Evolutionary conservation across 2,888 invertebrate species (phyloP).

Genomic region (Eugnorisma glareosa): DNA sequence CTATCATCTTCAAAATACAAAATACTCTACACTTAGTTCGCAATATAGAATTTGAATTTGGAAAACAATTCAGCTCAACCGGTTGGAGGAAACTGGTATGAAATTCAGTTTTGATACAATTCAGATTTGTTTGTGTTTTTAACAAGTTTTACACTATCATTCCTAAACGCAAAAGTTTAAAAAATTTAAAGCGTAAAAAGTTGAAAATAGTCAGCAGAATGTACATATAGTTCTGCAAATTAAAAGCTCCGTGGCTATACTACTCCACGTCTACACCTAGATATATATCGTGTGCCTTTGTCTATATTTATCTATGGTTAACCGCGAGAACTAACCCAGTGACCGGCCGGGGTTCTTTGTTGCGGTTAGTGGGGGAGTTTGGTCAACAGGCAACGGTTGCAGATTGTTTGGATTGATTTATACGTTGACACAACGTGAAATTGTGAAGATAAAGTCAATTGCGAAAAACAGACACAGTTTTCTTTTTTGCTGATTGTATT

Average conservation of each 20-base stretch:
- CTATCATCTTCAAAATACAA: too few species aligned
- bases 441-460: not conserved
- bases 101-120: not conserved
- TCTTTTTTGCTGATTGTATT: too few species aligned
- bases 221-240: not conserved
- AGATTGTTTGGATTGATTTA: constrained; percentile 30
- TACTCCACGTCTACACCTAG: not conserved
- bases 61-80: not conserved
- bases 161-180: too few species aligned
- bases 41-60: too few species aligned
- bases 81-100: not conserved
- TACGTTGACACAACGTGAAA: too few species aligned
- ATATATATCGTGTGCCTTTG: not conserved
- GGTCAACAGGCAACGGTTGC: constrained; percentile 27
- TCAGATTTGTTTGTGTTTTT: too few species aligned
- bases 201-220: not conserved
- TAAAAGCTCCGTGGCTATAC: not conserved
- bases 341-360: constrained; percentile 37
- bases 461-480: not conserved
- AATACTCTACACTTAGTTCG: too few species aligned
- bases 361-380: constrained; percentile 34
- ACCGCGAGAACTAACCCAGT: constrained; percentile 45
- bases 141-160: too few species aligned
- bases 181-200: not conserved
- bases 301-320: constrained; percentile 6